Evolutionary conservation across 2,113 vertebrate genomes (phyloP).

Genomic region (Chaetura pelagica): DNA sequence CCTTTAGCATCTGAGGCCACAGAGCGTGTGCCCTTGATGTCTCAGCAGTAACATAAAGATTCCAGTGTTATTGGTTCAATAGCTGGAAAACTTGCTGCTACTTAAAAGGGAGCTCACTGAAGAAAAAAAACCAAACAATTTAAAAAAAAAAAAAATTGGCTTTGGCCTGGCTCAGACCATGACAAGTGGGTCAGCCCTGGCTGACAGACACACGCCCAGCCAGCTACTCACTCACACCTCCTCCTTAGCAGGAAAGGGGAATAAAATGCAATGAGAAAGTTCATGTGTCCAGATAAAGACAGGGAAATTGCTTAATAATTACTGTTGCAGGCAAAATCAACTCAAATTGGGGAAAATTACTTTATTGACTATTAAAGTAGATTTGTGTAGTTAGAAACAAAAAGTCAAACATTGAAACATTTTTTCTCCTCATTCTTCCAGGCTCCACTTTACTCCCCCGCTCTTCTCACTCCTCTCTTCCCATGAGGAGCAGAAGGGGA

Average conservation of each 20-base stretch:
- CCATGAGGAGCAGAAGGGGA: background rate
- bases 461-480: background rate
- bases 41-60: too few species aligned
- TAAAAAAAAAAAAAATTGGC: too few species aligned
- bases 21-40: too few species aligned
- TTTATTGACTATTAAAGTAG: background rate
- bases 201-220: background rate
- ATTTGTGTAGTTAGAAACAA: background rate
- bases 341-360: background rate
- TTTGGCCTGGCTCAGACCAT: too few species aligned
- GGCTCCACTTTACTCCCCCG: background rate
- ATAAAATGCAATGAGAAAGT: background rate
- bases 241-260: accelerated
- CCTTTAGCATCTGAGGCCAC: too few species aligned
- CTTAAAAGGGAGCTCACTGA: too few species aligned
- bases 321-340: accelerated
- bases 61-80: too few species aligned
- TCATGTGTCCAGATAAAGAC: background rate
- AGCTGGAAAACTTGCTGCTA: too few species aligned
- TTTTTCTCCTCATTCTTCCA: background rate
- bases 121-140: too few species aligned
- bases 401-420: background rate
- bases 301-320: background rate
- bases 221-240: background rate
- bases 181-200: background rate